Evolutionary conservation across 2,797 vertebrate genomes (phyloP).

Genomic region (Leptoclinus maculatus): DNA sequence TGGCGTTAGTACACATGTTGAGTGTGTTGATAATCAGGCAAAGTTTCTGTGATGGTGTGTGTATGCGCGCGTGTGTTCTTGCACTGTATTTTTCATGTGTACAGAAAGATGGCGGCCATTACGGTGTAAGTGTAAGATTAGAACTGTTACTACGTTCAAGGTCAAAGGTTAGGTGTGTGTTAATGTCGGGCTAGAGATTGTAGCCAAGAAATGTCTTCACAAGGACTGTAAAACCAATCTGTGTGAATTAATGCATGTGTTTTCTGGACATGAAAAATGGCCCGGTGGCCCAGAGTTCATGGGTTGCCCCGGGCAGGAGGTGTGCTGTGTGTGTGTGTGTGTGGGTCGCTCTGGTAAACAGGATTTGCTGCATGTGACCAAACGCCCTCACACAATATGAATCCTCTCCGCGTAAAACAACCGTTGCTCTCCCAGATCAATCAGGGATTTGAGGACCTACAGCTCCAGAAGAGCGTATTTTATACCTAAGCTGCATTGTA

Average conservation of each 20-base stretch:
- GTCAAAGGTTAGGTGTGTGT: background rate
- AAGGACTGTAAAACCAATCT: background rate
- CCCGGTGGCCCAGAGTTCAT: conserved; percentile 34
- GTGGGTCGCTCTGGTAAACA: conserved; percentile 1
- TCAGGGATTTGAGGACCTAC: conserved; percentile 14
- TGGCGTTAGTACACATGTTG: conserved; percentile 5
- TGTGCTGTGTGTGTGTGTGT: background rate
- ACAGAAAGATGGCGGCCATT: background rate
- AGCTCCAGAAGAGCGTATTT: background rate
- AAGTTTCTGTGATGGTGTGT: background rate
- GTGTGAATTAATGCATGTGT: conserved; percentile 1
- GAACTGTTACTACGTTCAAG: accelerated
- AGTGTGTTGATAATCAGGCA: conserved; percentile 13
- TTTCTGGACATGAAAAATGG: conserved; percentile 32
- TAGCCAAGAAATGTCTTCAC: background rate
- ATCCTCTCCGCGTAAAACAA: conserved; percentile 23
- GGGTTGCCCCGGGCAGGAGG: conserved; percentile 42
- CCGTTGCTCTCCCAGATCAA: conserved; percentile 17
- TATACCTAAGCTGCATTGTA: conserved; percentile 33
- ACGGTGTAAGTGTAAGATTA: background rate
- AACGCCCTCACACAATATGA: conserved; percentile 17
- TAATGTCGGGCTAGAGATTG: background rate
- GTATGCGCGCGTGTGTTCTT: background rate
- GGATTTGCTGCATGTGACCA: conserved; percentile 28
- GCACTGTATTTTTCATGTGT: background rate